A percentile compares a stretch with the other conserved stretches of the same genome.
These are phyloP conservation scores for Myiotriccus ornatus DNA, from an alignment of 2,797 vertebrate species.

Conservation along the genomic window DNA sequence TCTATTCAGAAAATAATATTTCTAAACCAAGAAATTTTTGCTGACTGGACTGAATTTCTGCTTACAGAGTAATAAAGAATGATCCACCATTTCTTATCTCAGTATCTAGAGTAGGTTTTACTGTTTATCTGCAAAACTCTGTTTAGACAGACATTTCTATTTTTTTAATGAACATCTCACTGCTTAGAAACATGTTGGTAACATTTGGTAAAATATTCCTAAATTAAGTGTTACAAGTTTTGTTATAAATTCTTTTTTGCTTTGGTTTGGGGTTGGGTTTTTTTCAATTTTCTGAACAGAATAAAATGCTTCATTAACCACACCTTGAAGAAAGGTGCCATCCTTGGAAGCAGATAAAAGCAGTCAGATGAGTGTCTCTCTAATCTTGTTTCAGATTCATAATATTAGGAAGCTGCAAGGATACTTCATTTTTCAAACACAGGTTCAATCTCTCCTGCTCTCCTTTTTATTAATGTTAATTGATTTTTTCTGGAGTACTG, in stretches of 20 bases:
- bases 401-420: neutral
- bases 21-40: neutral
- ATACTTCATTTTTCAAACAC: neutral
- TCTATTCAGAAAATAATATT: neutral
- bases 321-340: neutral
- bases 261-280: neutral
- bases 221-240: neutral
- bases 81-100: neutral
- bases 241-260: too few relatives aligned
- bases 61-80: neutral
- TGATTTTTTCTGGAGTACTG: neutral
- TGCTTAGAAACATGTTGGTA: neutral
- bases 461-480: neutral
- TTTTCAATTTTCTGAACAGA: neutral
- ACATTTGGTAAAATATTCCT: neutral
- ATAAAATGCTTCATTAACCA: neutral
- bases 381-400: neutral
- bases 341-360: neutral
- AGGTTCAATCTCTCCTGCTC: neutral
- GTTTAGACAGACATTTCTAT: neutral
- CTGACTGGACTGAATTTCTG: neutral
- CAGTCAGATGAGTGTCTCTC: neutral
- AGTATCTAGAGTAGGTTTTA: neutral
- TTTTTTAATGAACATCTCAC: neutral
- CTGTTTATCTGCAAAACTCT: neutral